Evolutionary conservation across 2,888 invertebrate species (phyloP).

Genomic region (Drosophila bunnanda): DNA sequence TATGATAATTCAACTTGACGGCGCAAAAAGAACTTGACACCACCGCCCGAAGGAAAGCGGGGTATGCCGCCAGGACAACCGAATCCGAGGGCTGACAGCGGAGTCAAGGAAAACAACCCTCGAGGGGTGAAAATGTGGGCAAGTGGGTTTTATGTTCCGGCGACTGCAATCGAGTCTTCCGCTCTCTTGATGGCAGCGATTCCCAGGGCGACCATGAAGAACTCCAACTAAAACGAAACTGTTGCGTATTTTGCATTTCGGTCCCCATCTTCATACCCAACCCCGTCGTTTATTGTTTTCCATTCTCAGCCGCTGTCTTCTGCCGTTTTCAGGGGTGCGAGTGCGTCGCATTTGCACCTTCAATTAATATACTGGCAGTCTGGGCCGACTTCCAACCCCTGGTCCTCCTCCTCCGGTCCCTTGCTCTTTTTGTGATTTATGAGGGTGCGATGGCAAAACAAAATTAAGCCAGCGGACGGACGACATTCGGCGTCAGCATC

Average conservation of each 20-base stretch:
- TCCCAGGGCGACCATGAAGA: conserved; percentile 77
- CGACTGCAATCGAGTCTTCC: conserved; percentile 62
- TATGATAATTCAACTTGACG: conserved; percentile 76
- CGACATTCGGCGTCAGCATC: conserved; percentile 79
- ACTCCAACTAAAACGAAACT: conserved; percentile 54
- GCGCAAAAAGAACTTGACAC: conserved; percentile 72
- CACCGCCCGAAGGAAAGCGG: conserved; percentile 26
- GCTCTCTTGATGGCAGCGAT: conserved; percentile 20
- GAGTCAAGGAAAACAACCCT: conserved; percentile 58
- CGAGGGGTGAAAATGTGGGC: conserved; percentile 46
- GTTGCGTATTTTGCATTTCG: conserved; percentile 76
- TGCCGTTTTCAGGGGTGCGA: conserved; percentile 70
- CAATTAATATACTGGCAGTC: conserved; percentile 67
- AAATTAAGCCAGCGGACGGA: conserved; percentile 74
- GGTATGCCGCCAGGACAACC: conserved; percentile 47
- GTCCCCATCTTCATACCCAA: conserved; percentile 1
- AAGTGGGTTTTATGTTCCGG: conserved; percentile 57
- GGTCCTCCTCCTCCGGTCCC: conserved; percentile 15
- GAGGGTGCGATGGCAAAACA: conserved; percentile 78
- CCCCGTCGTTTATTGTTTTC: conserved; percentile 70
- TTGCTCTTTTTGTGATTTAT: conserved; percentile 70
- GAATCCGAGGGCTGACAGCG: conserved; percentile 8
- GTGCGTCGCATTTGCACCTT: conserved; percentile 79
- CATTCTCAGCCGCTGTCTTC: conserved; percentile 62
- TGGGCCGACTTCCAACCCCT: conserved; percentile 45